A percentile compares a stretch with the other conserved stretches of the same genome.
phyloP scores from a whole-genome alignment of 2,797 vertebrate genomes.

The Cossypha niveicapilla region DNA sequence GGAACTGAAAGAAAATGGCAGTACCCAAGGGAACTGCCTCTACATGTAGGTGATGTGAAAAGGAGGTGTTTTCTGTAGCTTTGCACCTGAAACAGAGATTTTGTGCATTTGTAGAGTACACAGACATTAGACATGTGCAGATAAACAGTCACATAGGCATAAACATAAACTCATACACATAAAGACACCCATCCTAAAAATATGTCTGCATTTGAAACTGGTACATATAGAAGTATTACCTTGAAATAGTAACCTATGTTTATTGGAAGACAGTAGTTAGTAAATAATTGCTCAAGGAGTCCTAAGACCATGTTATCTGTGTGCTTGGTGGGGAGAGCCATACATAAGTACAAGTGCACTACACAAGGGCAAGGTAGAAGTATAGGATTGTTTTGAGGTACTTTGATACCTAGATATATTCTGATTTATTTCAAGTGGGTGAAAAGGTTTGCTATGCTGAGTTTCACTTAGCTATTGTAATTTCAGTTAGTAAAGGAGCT shows the following conservation, averaged over 20 bases:
- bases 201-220: background rate
- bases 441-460: background rate
- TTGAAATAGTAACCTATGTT: background rate
- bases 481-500: background rate
- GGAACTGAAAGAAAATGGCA: constrained; percentile 46
- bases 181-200: background rate
- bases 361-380: fast-evolving
- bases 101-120: background rate
- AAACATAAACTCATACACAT: background rate
- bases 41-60: constrained; percentile 30
- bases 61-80: background rate
- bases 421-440: background rate
- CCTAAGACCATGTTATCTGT: fast-evolving
- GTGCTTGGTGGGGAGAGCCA: background rate
- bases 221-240: background rate
- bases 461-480: background rate
- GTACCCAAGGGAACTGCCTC: constrained; percentile 24
- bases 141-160: background rate
- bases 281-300: background rate
- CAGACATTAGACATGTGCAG: background rate
- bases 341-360: background rate
- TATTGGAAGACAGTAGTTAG: background rate
- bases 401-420: background rate
- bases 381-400: background rate
- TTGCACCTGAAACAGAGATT: background rate